These are phyloP conservation scores for Heliothis peltigera DNA, from an alignment of 2,888 invertebrate genomes.

Conservation along the genomic window DNA sequence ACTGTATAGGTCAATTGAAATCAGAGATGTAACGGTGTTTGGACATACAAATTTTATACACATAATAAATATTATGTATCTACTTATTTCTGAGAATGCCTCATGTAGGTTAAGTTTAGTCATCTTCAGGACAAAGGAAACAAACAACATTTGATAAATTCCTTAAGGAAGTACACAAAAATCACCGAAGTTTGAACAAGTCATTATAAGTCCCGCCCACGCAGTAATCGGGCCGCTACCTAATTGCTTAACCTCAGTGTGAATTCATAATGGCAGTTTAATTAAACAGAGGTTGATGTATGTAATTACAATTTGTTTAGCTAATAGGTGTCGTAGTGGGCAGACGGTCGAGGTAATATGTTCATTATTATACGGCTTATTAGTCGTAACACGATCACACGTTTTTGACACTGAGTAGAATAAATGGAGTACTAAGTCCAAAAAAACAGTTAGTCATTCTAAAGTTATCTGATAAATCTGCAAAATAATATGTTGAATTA, in stretches of 20 bases:
- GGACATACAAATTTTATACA: neutral
- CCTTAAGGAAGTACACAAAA: constrained; percentile 24
- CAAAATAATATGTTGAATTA: too few species aligned
- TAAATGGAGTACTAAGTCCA: neutral
- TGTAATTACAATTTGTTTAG: constrained; percentile 76
- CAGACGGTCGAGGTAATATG: constrained; percentile 65
- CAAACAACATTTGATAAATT: constrained; percentile 9
- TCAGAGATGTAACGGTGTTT: constrained; percentile 26
- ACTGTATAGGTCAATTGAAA: constrained; percentile 28
- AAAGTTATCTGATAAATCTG: too few species aligned
- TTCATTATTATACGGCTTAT: constrained; percentile 64
- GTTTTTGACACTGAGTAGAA: constrained; percentile 7
- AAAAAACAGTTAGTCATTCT: too few species aligned
- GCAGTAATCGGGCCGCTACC: constrained; percentile 40
- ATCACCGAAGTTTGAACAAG: constrained; percentile 26
- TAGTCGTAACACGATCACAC: constrained; percentile 34
- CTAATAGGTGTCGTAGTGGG: constrained; percentile 73
- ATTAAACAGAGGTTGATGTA: constrained; percentile 75
- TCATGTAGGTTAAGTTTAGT: constrained; percentile 19
- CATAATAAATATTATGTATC: neutral
- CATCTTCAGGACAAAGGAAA: constrained; percentile 24
- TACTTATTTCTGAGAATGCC: constrained; percentile 37
- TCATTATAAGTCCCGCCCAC: constrained; percentile 44
- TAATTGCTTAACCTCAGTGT: constrained; percentile 68
- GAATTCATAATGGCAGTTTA: constrained; percentile 70